Evolutionary conservation across 2,113 vertebrate species (phyloP), one percentile per base, ranked within the genome.

Genomic region (Taurulus bubalis): DNA sequence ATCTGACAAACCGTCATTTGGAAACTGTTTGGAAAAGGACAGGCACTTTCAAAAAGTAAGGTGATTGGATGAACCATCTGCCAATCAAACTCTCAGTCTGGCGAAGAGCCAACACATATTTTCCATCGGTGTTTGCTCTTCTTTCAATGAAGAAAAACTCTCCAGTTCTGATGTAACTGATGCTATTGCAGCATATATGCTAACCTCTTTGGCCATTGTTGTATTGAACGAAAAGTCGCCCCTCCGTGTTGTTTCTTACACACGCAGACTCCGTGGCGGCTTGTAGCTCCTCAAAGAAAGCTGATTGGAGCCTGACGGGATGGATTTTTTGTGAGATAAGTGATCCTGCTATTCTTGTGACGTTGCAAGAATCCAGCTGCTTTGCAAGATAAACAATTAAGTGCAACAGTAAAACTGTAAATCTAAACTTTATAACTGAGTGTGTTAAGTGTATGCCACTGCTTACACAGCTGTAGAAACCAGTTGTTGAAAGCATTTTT

Each of bases 401-500:
- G 49, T 51, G 49, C 49, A 20, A 9, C 55, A 28, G 55, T 59
- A 53, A 65, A 85, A 26, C 38, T 45, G 28, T 32, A 71, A 77
- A 76, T 79, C 40, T 65, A 32, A 74, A 59, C 15, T 6, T 15
- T 40, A 36, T 51, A 26, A 47, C 28, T 30, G 34, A 42, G n/a
- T 49, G 51, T 38, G 47, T 66, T n/a, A 58, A 49, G 58, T 70
- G 28, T 26, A 71, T 49, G 22, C 67, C 26, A 65, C 49, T 38
- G 58, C 28, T 0, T 22, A 9, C 30, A 65, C 36, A 75, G 38
- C 2, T 59, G 59, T 24, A 69, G 72, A 79, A 67, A 77, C 8
- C 5, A 34, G 20, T 11, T 53, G 68, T 32, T 75, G 10, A 15
- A 49, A 71, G 67, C 59, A 45, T 10, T 51, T 67, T 87, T 87